Conservation (phyloP, 2,113 vertebrate species). For the Actenoides lindsayi region DNA sequence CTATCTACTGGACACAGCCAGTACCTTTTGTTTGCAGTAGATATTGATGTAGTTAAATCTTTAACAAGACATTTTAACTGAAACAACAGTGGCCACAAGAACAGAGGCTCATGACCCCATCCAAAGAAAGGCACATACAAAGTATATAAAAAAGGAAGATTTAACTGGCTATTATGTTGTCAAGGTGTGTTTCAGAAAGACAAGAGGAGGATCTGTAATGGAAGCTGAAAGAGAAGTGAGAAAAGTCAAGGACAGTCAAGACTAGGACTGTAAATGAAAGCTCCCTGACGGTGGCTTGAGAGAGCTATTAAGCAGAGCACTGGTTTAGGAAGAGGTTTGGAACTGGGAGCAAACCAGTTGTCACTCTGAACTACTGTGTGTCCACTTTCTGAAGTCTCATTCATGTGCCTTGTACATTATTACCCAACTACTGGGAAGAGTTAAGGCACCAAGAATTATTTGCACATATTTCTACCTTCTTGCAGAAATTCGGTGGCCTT, state of each 20-base stretch:
- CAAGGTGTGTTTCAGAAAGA: background rate
- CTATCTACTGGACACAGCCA: background rate
- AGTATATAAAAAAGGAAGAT: background rate
- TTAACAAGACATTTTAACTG: accelerated
- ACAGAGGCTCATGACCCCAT: background rate
- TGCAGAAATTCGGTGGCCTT: background rate
- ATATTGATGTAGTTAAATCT: background rate
- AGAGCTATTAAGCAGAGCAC: background rate
- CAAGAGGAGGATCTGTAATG: background rate
- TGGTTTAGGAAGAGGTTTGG: background rate
- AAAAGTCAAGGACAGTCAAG: background rate
- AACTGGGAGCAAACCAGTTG: background rate
- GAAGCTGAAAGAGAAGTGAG: background rate
- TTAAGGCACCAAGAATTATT: background rate
- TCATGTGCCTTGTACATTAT: background rate
- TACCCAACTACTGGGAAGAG: background rate
- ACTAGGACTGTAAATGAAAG: background rate
- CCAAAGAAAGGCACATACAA: background rate
- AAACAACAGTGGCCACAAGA: background rate
- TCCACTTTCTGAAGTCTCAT: background rate
- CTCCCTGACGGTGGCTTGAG: background rate
- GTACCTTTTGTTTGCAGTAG: background rate
- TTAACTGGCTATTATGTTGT: background rate
- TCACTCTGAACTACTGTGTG: background rate
- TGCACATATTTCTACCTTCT: background rate